Evolutionary conservation across 2,113 vertebrate species (phyloP), one percentile per base, ranked within the genome.

Genomic region (Octodon degus): DNA sequence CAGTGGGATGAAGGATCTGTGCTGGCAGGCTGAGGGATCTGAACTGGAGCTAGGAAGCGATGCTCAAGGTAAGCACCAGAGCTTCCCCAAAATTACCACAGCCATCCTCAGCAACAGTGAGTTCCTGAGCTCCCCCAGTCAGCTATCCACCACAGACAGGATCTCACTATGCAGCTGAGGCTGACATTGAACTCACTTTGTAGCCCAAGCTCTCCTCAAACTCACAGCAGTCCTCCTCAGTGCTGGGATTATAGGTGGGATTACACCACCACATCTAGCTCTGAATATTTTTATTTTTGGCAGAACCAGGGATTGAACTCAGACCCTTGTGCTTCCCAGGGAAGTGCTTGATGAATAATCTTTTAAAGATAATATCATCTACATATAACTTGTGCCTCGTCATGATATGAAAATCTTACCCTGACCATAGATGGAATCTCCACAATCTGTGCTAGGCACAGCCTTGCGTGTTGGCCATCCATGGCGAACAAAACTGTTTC

Each of bases 351-450:
- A 43, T 43, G 43, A 43, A 40, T 72, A 86, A 67, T 80, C 80
- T 84, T 63, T 92, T 58, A 87, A 91, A 84, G 13, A 24, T 62
- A 79, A 34, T 67, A 82, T 74, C 87, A 79, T 47, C 62, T 81
- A 47, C 70, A n/a, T 82, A 24, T 47, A 80, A 95, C 27, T 86
- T 72, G 90, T 74, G 24, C 4, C 40, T 95, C 68, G 30, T 12
- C 17, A 37, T 86, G 7, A 67, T 9, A 40, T 82, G 8, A 89
- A 86, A 94, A 77, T 62, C 34, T 34, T 72, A 70, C 53, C 90
- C 9, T 34, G 19, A n/a, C 24, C 43, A 53, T 86, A 92, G 74
- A 63, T 8, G 65, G 19, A 79, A 89, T 25, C 30, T 94, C 70
- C 19, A 37, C 30, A 32, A 2, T 86, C 74, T 50, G 20, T 82